Evolutionary conservation across 2,888 invertebrate species (phyloP), one percentile per base, ranked within the genome.

Genomic region (Sminthurinus aureus): DNA sequence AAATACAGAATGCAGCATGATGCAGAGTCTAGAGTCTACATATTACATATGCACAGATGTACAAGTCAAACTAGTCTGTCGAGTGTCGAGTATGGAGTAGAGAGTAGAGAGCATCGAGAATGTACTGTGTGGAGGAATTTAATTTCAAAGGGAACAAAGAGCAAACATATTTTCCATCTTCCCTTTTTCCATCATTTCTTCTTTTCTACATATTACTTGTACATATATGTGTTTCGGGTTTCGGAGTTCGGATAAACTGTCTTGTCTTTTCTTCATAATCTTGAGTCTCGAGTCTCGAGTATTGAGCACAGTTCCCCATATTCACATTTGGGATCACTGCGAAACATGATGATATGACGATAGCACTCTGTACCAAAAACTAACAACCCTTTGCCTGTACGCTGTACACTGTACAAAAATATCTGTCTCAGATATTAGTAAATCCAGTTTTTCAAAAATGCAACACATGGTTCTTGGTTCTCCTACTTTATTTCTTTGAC

Each of bases 391-490:
- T 64, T 2, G 64, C 3, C 38, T 38, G 6, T 38, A 38, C 38
- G 38, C 38, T 58, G 9, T 58, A 58, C 9, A 58, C 58, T 58
- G 58, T 9, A 58, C 58, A 58, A 20, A n/a, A n/a, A n/a, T n/a
- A n/a, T n/a, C n/a, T n/a, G n/a, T n/a, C n/a, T n/a, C n/a, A n/a
- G n/a, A 3, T 69, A 12, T 69, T 20, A 11, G 20, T 15, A 22
- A 20, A n/a, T 75, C 6, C 3, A 22, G n/a, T 52, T 58, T 64
- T 67, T 67, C 73, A 20, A 81, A 51, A 73, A 51, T 71, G 81
- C 73, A 81, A 74, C 81, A 81, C 74, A 73, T 81, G 81, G 81
- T 51, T 73, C 73, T 80, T 69, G 20, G n/a, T 79, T 51, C n/a
- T 51, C 22, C 64, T 76, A 11, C 76, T 78, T 81, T 81, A 81